Base-by-base conservation (phyloP, 2,888 invertebrate genomes). In the Colostygia pectinataria region DNA sequence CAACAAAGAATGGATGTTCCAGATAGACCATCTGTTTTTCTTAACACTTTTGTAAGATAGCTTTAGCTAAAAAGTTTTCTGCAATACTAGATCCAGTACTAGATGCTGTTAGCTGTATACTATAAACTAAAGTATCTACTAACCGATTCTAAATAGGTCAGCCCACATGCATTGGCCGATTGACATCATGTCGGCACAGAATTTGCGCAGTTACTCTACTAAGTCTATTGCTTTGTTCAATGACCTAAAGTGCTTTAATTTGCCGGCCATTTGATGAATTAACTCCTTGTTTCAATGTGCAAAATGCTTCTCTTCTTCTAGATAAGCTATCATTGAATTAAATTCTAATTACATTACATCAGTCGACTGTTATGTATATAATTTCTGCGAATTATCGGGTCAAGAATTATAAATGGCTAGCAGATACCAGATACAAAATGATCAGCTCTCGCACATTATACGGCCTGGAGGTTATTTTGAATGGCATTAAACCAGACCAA, bases 381-480 rank as follows among this genome's bases (percentile, higher is more conserved):
- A 24, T 43, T 49, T 53, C 45, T 44, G 34, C 41, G 32, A 47
- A 45, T 29, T 45, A 47, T 9, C 39, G n/a, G 52, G 53, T 57
- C 50, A 58, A 48, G 39, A 42, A 45, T 41, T 37, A 32, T 49
- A 18, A 25, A 43, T 43, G 47, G 12, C 42, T 40, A 43, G 31
- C 38, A 38, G n/a, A n/a, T 24, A 7, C 4, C 43, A 36, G 31
- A 46, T 43, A 55, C 43, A 36, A 47, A 55, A 53, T 53, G 37
- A 52, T 39, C 44, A 33, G 36, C 29, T 38, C 9, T 29, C n/a
- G 14, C 23, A 47, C 33, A 52, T 44, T 38, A 28, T 54, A 37
- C 53, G 45, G 59, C 53, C 61, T 53, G 53, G 61, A 66, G 52
- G 42, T 29, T 65, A 65, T 67, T 68, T 69, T 63, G 63, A 63